Conservation (phyloP, 2,888 invertebrate species). For the Scaptomyza caliginosa region DNA sequence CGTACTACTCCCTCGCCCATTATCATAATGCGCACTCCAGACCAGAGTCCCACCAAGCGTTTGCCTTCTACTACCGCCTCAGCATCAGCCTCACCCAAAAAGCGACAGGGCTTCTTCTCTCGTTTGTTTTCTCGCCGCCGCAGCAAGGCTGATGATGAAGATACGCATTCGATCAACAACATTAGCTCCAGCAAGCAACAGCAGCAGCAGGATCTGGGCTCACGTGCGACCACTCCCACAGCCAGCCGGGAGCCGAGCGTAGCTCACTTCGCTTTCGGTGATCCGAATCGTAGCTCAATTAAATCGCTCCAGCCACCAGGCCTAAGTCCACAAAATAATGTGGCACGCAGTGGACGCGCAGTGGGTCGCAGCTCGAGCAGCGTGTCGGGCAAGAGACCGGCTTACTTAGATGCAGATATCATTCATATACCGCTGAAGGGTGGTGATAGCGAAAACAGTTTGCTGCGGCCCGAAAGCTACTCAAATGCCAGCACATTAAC, state of each 20-base stretch:
- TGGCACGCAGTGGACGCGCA: constrained; percentile 80
- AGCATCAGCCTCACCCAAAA: constrained; percentile 85
- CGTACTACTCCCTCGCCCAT: constrained; percentile 82
- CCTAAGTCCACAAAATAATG: constrained; percentile 76
- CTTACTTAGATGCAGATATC: constrained; percentile 86
- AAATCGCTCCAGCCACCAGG: constrained; percentile 83
- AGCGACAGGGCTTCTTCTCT: constrained; percentile 87
- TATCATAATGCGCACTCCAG: constrained; percentile 84
- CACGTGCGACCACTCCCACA: constrained; percentile 70
- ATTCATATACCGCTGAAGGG: constrained; percentile 88
- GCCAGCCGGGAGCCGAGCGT: constrained; percentile 80
- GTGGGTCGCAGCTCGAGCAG: constrained; percentile 87
- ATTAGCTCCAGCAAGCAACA: constrained; percentile 20
- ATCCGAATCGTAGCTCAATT: constrained; percentile 81
- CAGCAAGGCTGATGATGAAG: constrained; percentile 82
- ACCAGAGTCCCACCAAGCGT: constrained; percentile 85
- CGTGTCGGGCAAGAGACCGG: constrained; percentile 86
- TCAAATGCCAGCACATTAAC: constrained; percentile 82
- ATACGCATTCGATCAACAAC: constrained; percentile 10
- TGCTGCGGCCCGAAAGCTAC: constrained; percentile 84
- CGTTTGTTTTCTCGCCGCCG: constrained; percentile 86
- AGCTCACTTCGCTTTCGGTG: constrained; percentile 77
- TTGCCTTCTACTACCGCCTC: constrained; percentile 80
- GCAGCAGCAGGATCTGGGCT: constrained; percentile 26
- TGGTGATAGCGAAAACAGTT: constrained; percentile 85